Evolutionary conservation across 1,140 invertebrate species (phyloP).

Genomic region (Bilobella aurantiaca): DNA sequence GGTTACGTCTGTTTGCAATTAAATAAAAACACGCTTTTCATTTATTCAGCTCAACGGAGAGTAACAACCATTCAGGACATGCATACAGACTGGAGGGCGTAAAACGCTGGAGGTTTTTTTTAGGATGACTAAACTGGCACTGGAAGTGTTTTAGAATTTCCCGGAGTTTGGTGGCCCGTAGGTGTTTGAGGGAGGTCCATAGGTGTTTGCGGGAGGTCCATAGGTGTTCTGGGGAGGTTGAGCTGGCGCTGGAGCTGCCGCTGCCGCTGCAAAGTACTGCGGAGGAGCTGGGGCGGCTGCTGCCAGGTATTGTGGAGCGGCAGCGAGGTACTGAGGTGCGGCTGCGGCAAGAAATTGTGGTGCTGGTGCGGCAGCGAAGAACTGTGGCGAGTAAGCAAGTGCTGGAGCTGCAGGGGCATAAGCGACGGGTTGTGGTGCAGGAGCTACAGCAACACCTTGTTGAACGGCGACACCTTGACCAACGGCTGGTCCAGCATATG

Average conservation of each 20-base stretch:
- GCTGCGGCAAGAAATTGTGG: neutral
- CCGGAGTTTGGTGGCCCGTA: neutral
- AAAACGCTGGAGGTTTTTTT: neutral
- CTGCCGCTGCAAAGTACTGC: neutral
- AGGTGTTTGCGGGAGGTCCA: neutral
- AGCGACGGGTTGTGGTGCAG: constrained; percentile 1
- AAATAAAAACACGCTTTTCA: constrained; percentile 3
- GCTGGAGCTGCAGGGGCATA: constrained; percentile 4
- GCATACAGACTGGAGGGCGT: neutral
- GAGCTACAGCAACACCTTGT: neutral
- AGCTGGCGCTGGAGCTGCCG: neutral
- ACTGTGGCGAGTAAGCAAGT: neutral
- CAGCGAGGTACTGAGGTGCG: constrained; percentile 2
- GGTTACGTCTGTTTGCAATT: no score
- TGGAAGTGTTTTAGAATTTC: no score
- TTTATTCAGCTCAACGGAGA: neutral
- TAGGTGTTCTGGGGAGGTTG: neutral
- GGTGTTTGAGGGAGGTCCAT: neutral
- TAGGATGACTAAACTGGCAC: no score
- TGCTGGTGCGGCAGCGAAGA: no score
- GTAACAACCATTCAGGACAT: neutral
- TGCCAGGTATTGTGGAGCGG: neutral
- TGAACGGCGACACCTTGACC: neutral
- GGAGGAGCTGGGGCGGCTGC: neutral
- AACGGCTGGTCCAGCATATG: constrained; percentile 22